phyloP scores from a whole-genome alignment of 2,113 vertebrate species.

The Erythrocebus patas region DNA sequence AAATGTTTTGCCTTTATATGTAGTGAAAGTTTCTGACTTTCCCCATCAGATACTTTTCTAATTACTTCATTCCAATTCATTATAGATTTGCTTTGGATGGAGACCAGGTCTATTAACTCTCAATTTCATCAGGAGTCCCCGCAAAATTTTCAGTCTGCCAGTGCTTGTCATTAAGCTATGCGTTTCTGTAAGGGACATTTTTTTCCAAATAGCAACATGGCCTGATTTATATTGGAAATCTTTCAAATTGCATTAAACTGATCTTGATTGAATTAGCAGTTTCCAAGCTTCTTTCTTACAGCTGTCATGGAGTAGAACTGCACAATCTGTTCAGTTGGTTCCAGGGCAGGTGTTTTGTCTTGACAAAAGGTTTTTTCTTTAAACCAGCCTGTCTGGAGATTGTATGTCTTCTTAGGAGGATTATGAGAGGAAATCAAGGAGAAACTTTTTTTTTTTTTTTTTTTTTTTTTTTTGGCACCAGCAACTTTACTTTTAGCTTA shows the following conservation, averaged over 20 bases:
- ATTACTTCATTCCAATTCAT: conserved; percentile 35
- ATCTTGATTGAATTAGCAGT: conserved; percentile 67
- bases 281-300: conserved; percentile 57
- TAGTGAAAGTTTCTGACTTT: neutral
- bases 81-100: neutral
- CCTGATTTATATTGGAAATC: conserved; percentile 67
- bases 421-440: conserved; percentile 16
- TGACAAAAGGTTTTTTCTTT: conserved; percentile 16
- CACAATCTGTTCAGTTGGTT: conserved; percentile 24
- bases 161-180: neutral
- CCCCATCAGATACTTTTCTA: neutral
- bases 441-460: conserved; percentile 6
- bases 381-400: neutral
- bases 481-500: conserved; percentile 10
- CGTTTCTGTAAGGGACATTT: neutral
- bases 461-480: neutral
- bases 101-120: conserved; percentile 29
- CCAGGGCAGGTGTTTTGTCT: conserved; percentile 30
- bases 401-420: conserved; percentile 46
- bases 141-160: neutral
- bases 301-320: neutral
- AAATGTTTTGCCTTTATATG: neutral
- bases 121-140: neutral
- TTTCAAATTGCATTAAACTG: conserved; percentile 62
- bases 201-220: neutral